Percentiles rank a stretch among this genome's conserved stretches.
These are phyloP conservation scores for Synanthedon tipuliformis DNA, from an alignment of 2,888 invertebrate genomes.

Conservation along the genomic window DNA sequence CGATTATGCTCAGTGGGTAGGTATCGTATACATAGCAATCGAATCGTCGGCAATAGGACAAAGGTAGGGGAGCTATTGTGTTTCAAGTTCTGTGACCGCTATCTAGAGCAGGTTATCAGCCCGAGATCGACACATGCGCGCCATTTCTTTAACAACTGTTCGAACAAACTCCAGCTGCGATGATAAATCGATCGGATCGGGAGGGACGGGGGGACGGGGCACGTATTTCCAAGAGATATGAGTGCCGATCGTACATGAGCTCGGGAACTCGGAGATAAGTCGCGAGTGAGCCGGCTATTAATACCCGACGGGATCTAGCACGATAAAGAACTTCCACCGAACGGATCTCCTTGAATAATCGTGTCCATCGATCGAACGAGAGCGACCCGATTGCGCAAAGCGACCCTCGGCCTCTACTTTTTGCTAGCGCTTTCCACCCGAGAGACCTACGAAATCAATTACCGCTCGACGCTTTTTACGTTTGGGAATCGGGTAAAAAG, in stretches of 20 bases:
- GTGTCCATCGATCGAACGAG: slow-evolving; percentile 1
- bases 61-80: not conserved
- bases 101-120: not conserved
- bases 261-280: not conserved
- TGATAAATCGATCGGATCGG: slow-evolving; percentile 14
- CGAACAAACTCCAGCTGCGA: slow-evolving; percentile 9
- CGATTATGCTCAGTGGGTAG: too few relatives aligned
- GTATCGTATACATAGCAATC: too few relatives aligned
- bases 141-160: slow-evolving; percentile 4
- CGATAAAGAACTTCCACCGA: slow-evolving; percentile 1
- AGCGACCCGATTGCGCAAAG: slow-evolving; percentile 10
- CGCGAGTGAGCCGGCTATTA: slow-evolving; percentile 11
- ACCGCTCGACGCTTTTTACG: slow-evolving; percentile 6
- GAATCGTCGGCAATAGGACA: too few relatives aligned
- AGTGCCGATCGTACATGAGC: slow-evolving; percentile 10
- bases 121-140: slow-evolving; percentile 2
- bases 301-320: slow-evolving; percentile 9
- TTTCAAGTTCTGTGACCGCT: not conserved
- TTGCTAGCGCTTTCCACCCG: slow-evolving; percentile 13
- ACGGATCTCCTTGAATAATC: not conserved
- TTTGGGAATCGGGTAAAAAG: slow-evolving; percentile 6
- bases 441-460: slow-evolving; percentile 10
- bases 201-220: slow-evolving; percentile 6
- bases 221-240: slow-evolving; percentile 13
- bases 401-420: slow-evolving; percentile 11